phyloP scores from a whole-genome alignment of 2,888 invertebrate genomes.

The Cheilosia pagana region DNA sequence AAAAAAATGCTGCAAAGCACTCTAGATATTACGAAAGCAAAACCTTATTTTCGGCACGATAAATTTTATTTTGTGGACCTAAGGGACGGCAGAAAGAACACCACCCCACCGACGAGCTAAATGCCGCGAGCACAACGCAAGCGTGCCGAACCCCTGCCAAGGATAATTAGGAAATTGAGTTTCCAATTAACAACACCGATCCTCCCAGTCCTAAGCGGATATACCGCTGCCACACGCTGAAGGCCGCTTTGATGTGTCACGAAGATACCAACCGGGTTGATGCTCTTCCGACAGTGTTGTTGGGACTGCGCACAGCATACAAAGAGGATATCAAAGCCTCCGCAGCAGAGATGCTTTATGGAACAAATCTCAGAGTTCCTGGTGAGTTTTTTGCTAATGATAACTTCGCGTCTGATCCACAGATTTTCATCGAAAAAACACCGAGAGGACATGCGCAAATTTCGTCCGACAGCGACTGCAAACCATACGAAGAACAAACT shows the following conservation, averaged over 20 bases:
- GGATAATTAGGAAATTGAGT: too few relatives aligned
- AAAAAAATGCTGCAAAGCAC: too few relatives aligned
- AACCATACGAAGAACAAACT: conserved; percentile 29
- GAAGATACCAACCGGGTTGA: conserved; percentile 35
- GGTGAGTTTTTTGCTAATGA: conserved; percentile 52
- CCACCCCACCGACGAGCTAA: too few relatives aligned
- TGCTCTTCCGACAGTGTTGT: conserved; percentile 35
- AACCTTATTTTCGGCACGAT: too few relatives aligned
- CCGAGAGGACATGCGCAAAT: conserved; percentile 23
- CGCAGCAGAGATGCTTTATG: conserved; percentile 44
- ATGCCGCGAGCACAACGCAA: too few relatives aligned
- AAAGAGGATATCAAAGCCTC: conserved; percentile 33
- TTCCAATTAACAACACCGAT: too few relatives aligned
- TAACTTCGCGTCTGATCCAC: conserved; percentile 12
- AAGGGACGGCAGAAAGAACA: too few relatives aligned
- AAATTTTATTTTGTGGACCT: too few relatives aligned
- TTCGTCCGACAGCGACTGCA: conserved; percentile 34
- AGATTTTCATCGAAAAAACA: conserved; percentile 41
- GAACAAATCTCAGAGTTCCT: conserved; percentile 31
- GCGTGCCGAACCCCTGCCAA: too few relatives aligned
- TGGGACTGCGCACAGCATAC: conserved; percentile 20
- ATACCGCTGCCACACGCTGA: conserved; percentile 50
- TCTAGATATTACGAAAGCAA: too few relatives aligned
- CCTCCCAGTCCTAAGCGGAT: too few relatives aligned
- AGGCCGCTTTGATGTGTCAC: conserved; percentile 51